Evolutionary conservation across 1,140 invertebrate species (phyloP), one percentile per base, ranked within the genome.

Genomic region (Pseudachorutes palmiensis): DNA sequence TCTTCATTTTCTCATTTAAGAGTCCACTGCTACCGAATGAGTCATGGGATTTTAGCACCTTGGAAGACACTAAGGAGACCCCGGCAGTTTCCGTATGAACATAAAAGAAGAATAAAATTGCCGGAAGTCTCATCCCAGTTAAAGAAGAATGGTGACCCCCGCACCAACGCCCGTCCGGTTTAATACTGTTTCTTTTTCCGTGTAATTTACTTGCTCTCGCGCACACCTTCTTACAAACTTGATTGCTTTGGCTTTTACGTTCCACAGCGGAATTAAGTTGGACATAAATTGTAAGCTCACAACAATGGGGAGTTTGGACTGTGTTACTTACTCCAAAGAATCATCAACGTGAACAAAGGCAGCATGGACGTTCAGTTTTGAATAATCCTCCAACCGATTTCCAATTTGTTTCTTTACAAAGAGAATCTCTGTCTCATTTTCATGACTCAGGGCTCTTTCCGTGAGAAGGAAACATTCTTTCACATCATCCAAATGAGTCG

Each of bases 331-430:
- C 72, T 73, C 72, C 12, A 73, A 58, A 24, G 72, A 70, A 58
- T 70, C 61, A 32, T 73, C 72, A 24, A 69, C 62, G 19, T 68
- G 29, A n/a, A 60, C 41, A 2, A 62, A 24, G 26, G 31, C 36
- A 58, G 48, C 32, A 22, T 62, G 5, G 19, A 73, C 32, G 31
- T 70, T 49, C 73, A 78, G 75, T 55, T 77, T 73, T 12, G 76
- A 77, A 36, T 82, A 77, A 48, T 82, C 80, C 61, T 79, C 76
- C 26, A 83, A 67, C 60, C 81, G 78, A 62, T 82, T 80, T 16
- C 78, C 77, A 75, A 83, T 79, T 75, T 83, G 81, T 64, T 83
- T 83, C 71, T 80, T 82, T 14, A 83, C 78, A 59, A 83, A 75
- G 30, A 83, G 75, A 36, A 83, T 77, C 69, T 82, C 81, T 22